Evolutionary conservation across 2,113 vertebrate genomes (phyloP), one percentile per base, ranked within the genome.

Genomic region (Tragulus kanchil): DNA sequence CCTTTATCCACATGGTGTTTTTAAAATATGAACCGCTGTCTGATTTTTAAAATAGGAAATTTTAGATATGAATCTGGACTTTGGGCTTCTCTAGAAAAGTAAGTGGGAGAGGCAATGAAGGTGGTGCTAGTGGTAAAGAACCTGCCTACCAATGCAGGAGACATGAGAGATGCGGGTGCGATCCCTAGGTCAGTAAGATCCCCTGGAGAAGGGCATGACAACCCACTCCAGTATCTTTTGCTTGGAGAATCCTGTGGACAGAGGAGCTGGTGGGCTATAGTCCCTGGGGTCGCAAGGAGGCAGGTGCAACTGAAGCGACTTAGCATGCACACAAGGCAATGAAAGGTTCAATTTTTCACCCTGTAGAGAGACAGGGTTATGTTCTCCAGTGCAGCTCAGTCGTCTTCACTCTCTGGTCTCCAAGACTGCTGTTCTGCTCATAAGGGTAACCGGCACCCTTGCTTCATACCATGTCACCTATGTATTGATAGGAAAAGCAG

Each of bases 21-120:
- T 52, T 7, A 85, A 89, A 92, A 79, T 81, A 71, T 75, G 52
- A 96, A 95, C 58, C 78, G 48, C 21, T 86, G 48, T 12, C 59
- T 6, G 17, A n/a, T 16, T 79, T 7, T 21, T 54, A 36, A 81
- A 56, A 14, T 15, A 77, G 48, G 13, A 48, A 54, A 56, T 26
- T 48, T 56, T 54, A 26, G 21, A 71, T 36, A 26, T 45, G 67
- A 28, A 64, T 36, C 42, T 86, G 14, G n/a, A 45, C 56, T 73
- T 93, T 42, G 83, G 28, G 21, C 45, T 90, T 52, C 69, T 62
- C 28, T 62, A 52, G 36, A 89, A 96, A 94, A 83, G 52, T 31
- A 45, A 78, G 61, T 21, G 6, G 36, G 75, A 52, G 23, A 50
- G 10, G 1, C 8, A 25, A 56, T 31, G 11, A 52, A 21, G 45